These are phyloP conservation scores for Lampris incognitus DNA, from an alignment of 2,113 vertebrate genomes.

Conservation along the genomic window DNA sequence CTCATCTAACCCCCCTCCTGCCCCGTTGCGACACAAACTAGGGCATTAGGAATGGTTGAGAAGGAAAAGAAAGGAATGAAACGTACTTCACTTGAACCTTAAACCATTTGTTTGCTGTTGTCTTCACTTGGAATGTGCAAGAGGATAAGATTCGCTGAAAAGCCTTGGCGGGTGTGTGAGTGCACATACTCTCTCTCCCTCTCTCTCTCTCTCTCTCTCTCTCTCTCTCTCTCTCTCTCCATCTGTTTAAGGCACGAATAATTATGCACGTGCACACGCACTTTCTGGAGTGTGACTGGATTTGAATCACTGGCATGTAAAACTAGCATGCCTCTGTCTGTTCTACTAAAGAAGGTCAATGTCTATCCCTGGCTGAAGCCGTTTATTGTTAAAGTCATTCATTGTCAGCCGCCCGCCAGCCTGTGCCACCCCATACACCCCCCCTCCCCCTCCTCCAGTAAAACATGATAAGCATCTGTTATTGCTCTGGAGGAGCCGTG, in stretches of 20 bases:
- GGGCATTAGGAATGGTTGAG: conserved; percentile 37
- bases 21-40: conserved; percentile 25
- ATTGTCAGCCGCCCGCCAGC: conserved; percentile 43
- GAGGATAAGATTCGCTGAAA: conserved; percentile 68
- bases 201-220: conserved; percentile 8
- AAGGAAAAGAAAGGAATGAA: conserved; percentile 57
- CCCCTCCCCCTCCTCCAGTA: conserved; percentile 49
- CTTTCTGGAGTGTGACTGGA: conserved; percentile 16
- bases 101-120: conserved; percentile 77
- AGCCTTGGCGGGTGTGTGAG: conserved; percentile 60
- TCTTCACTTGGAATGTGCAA: conserved; percentile 72
- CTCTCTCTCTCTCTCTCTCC: conserved; percentile 8
- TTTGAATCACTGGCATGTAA: conserved; percentile 18
- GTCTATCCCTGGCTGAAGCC: conserved; percentile 55
- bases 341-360: conserved; percentile 36
- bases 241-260: background rate
- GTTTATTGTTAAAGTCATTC: conserved; percentile 59
- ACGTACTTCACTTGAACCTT: conserved; percentile 72
- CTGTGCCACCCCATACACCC: background rate
- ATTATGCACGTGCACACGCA: conserved; percentile 32
- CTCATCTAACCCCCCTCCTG: conserved; percentile 51
- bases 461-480: conserved; percentile 78
- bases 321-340: conserved; percentile 25
- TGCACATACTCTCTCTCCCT: conserved; percentile 42
- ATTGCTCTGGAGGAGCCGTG: conserved; percentile 66